Evolutionary conservation across 2,797 vertebrate species (phyloP).

Genomic region (Botia kubotai): DNA sequence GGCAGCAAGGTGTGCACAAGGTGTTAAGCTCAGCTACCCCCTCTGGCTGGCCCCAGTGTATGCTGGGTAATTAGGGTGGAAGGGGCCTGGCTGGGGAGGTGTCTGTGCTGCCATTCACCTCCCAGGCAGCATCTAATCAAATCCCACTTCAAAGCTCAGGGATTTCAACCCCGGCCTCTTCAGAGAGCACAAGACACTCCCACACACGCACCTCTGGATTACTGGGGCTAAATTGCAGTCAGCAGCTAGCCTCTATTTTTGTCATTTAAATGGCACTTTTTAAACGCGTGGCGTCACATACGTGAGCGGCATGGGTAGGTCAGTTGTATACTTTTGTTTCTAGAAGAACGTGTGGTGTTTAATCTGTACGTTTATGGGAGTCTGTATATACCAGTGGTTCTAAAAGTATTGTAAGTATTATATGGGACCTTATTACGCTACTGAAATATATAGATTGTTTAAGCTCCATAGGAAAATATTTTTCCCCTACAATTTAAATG

Average conservation of each 20-base stretch:
- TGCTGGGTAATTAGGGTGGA: slow-evolving; percentile 61
- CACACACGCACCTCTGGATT: slow-evolving; percentile 37
- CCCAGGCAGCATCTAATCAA: slow-evolving; percentile 74
- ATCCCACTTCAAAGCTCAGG: slow-evolving; percentile 77
- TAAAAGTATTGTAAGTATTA: neutral
- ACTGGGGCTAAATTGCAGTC: slow-evolving; percentile 30
- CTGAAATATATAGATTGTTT: too few relatives aligned
- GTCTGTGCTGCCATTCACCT: slow-evolving; percentile 56
- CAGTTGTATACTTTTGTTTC: neutral
- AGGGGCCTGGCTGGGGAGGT: slow-evolving; percentile 48
- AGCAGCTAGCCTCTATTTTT: slow-evolving; percentile 25
- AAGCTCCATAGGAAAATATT: too few relatives aligned
- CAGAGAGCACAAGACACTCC: slow-evolving; percentile 17
- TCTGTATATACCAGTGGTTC: neutral
- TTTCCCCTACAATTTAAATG: too few relatives aligned
- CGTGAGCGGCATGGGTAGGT: slow-evolving; percentile 20
- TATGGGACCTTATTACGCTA: neutral
- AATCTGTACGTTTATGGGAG: neutral
- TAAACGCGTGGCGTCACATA: neutral
- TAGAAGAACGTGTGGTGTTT: neutral
- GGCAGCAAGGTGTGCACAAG: slow-evolving; percentile 12
- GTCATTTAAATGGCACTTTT: slow-evolving; percentile 23
- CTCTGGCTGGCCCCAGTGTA: slow-evolving; percentile 51
- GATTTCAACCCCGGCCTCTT: slow-evolving; percentile 64
- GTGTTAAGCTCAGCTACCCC: slow-evolving; percentile 38